Conservation (phyloP, 2,888 invertebrate species). For the Drosophila incognita region DNA sequence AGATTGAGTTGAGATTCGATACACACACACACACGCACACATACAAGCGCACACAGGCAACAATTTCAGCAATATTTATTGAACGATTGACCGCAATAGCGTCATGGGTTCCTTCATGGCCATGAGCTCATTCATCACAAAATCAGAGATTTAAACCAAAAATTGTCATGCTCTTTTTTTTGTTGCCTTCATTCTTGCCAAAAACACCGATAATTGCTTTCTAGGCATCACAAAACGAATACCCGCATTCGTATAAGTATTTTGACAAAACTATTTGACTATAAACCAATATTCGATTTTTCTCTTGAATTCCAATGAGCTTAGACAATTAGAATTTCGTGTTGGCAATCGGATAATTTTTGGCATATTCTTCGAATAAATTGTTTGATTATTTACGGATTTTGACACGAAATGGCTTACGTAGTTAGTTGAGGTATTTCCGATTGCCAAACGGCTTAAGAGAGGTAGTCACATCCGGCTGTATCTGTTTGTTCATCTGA, state of each 20-base stretch:
- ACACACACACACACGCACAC: neutral
- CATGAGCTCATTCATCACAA: slow-evolving; percentile 62
- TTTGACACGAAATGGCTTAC: neutral
- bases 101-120: slow-evolving; percentile 61
- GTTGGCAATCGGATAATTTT: neutral
- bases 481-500: neutral
- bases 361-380: neutral
- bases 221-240: neutral
- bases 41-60: neutral
- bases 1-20: slow-evolving; percentile 46
- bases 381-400: neutral
- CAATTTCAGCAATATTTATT: slow-evolving; percentile 49
- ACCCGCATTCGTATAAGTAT: neutral
- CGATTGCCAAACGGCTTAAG: slow-evolving; percentile 1
- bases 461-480: neutral
- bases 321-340: neutral
- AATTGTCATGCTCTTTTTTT: neutral
- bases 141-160: slow-evolving; percentile 32
- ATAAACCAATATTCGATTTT: neutral
- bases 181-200: slow-evolving; percentile 7
- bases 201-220: slow-evolving; percentile 23
- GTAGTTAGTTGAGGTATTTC: slow-evolving; percentile 3
- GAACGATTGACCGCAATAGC: slow-evolving; percentile 64
- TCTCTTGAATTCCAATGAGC: neutral
- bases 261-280: neutral